These are phyloP conservation scores for Sebastes diaconus DNA, from an alignment of 2,797 vertebrate genomes.

Conservation along the genomic window DNA sequence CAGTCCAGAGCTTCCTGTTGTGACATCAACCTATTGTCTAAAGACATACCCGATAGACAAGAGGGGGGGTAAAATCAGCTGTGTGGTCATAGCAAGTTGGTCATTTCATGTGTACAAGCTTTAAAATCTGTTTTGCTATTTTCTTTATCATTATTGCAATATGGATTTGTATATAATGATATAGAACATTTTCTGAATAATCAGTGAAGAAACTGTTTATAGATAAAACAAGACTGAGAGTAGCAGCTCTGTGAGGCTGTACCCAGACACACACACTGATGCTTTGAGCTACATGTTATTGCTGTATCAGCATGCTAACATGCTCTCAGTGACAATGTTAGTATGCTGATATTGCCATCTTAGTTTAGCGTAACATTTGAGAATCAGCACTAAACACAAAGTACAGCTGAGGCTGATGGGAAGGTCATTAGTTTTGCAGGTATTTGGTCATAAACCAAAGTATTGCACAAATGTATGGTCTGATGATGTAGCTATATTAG, in stretches of 20 bases:
- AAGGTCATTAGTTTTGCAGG: neutral
- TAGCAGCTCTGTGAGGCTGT: too few species aligned
- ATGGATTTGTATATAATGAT: neutral
- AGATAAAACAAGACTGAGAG: too few species aligned
- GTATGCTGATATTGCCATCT: too few species aligned
- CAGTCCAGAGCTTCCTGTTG: neutral
- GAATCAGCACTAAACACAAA: neutral
- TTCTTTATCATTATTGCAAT: neutral
- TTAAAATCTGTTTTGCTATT: neutral
- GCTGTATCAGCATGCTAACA: neutral
- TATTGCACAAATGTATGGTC: neutral
- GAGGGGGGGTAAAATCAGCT: neutral
- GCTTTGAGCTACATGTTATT: neutral
- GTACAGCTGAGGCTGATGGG: neutral
- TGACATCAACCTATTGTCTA: neutral
- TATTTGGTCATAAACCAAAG: neutral
- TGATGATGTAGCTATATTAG: too few species aligned
- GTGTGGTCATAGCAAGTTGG: neutral
- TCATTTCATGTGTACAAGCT: neutral
- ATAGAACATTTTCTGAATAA: too few species aligned
- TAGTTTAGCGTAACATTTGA: neutral
- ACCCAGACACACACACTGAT: too few species aligned
- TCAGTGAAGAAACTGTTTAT: rapidly evolving
- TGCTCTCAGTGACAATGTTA: neutral
- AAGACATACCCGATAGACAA: neutral